These are phyloP conservation scores for Kradibia gibbosae DNA, from an alignment of 1,140 invertebrate species.

Conservation along the genomic window DNA sequence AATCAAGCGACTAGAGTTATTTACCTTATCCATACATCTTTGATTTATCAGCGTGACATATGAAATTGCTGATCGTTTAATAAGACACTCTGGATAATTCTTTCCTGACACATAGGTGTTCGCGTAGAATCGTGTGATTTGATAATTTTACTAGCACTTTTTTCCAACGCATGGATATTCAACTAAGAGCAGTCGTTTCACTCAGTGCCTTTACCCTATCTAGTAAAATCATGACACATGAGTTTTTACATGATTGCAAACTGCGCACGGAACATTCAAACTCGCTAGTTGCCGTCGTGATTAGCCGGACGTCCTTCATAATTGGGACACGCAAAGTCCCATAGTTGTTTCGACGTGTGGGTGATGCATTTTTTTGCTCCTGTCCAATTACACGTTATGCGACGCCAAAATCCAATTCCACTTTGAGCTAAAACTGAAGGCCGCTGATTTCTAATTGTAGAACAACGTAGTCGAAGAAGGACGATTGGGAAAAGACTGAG, in stretches of 20 bases:
- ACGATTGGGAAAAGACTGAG: background rate
- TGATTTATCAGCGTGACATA: background rate
- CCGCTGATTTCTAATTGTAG: background rate
- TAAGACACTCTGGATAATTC: no score
- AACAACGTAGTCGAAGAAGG: background rate
- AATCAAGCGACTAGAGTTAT: background rate
- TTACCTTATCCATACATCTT: background rate
- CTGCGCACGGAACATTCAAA: background rate
- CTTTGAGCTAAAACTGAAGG: background rate
- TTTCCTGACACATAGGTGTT: no score
- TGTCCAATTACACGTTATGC: background rate
- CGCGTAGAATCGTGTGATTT: background rate
- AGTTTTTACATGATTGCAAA: background rate
- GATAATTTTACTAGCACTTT: slow-evolving; percentile 21
- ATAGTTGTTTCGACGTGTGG: background rate
- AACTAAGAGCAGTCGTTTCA: background rate
- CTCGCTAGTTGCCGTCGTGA: background rate
- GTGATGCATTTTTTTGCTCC: background rate
- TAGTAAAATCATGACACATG: background rate
- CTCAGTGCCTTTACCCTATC: background rate
- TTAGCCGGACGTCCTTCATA: background rate
- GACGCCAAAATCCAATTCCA: background rate
- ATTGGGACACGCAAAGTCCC: background rate
- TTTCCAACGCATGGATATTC: slow-evolving; percentile 22
- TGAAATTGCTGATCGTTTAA: background rate